Evolutionary conservation across 2,113 vertebrate species (phyloP).

Genomic region (Cathartes aura): DNA sequence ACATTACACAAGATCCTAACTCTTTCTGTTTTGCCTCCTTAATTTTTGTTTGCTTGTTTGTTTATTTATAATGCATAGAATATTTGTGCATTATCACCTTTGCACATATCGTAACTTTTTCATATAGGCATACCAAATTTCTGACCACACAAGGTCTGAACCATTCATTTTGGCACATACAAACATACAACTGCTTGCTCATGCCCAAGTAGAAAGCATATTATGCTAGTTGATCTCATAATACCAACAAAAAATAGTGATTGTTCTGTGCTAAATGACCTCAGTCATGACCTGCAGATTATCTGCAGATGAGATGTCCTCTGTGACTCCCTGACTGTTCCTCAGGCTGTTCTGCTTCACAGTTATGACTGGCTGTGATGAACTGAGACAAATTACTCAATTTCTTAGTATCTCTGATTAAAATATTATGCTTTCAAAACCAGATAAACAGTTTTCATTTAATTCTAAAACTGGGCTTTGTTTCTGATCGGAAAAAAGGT

Average conservation of each 20-base stretch:
- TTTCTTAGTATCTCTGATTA: constrained; percentile 8
- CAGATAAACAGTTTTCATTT: background rate
- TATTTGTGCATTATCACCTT: background rate
- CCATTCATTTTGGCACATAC: background rate
- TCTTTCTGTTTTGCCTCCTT: background rate
- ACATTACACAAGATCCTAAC: background rate
- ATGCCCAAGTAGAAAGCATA: background rate
- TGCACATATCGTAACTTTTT: background rate
- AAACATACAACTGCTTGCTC: background rate
- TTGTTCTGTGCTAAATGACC: constrained; percentile 26
- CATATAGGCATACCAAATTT: background rate
- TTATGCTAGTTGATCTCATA: background rate
- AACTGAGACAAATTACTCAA: constrained; percentile 20
- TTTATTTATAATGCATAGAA: background rate
- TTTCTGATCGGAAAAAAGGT: background rate
- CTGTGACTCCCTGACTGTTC: constrained; percentile 9
- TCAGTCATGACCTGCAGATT: constrained; percentile 41
- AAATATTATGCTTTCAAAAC: constrained; percentile 26
- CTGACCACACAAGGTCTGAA: background rate
- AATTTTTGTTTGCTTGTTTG: background rate
- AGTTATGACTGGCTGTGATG: background rate
- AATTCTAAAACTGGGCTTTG: background rate
- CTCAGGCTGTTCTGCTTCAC: constrained; percentile 5
- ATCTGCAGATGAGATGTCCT: constrained; percentile 32
- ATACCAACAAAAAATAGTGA: background rate